Evolutionary conservation across 2,888 invertebrate species (phyloP), one percentile per base, ranked within the genome.

Genomic region (Tineola bisselliella): DNA sequence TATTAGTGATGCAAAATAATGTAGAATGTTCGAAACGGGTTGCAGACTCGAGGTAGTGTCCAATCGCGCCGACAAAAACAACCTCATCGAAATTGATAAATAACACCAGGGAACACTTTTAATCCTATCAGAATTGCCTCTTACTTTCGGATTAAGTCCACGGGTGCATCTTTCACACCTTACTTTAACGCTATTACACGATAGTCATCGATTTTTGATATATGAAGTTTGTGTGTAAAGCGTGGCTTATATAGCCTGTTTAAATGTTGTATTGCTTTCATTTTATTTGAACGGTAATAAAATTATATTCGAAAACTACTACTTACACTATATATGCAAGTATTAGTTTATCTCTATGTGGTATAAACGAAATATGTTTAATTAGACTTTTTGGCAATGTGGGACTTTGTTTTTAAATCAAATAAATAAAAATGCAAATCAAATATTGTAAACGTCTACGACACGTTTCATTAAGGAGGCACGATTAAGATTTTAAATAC

Each of bases 111-210:
- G 15, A 58, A 58, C 58, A 58, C 56, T 31, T 58, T 58, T 59
- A 59, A 59, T 59, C 59, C 59, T 15, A 59, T 44, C 44, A 19
- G 31, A 59, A 59, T 59, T 13, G 25, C 59, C 59, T 43, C 59
- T 59, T 59, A 59, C 17, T 31, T n/a, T 59, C 38, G 38, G 59
- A 59, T 59, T 59, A 59, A 38, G 59, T 56, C 56, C 56, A 25
- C 56, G 56, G 25, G 56, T 30, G 25, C 25, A 56, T 56, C 31
- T 56, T 30, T 56, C 31, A 56, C 48, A 48, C 43, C 43, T 43
- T 43, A 43, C 48, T 48, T 48, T 48, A 48, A 48, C 48, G 15
- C 48, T 48, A 48, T 48, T 48, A 48, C 48, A 48, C 48, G 48
- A 48, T 48, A 48, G 48, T 48, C 48, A 48, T 48, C 48, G 48